These are phyloP conservation scores for Chrysaora quinquecirrha DNA, from an alignment of 30 jellyfish, hydroid and myxozoan species.

Conservation along the genomic window DNA sequence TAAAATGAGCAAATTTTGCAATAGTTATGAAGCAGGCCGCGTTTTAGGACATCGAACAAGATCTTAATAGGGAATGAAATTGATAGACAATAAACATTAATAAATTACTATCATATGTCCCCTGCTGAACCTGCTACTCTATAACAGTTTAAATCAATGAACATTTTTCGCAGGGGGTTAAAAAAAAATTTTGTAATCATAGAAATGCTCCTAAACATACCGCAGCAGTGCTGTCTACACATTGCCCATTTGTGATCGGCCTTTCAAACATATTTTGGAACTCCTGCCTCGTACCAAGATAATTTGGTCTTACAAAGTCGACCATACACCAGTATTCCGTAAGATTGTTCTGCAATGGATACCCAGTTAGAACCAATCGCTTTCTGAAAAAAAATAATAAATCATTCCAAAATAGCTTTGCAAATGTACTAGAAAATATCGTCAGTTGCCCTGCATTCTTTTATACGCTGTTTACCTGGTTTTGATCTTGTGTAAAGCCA, in stretches of 20 bases:
- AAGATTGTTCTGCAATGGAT: conserved; percentile 92
- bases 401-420: too few relatives aligned
- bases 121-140: too few relatives aligned
- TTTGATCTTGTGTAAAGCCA: conserved; percentile 79
- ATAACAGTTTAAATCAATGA: too few relatives aligned
- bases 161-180: too few relatives aligned
- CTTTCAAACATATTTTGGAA: conserved; percentile 96
- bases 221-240: conserved; percentile 88
- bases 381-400: conserved; percentile 45
- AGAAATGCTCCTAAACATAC: conserved; percentile 39
- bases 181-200: not conserved
- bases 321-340: conserved; percentile 99
- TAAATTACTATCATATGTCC: too few relatives aligned
- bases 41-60: too few relatives aligned
- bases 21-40: too few relatives aligned
- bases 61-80: too few relatives aligned
- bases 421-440: too few relatives aligned
- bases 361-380: conserved; percentile 94
- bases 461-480: conserved; percentile 73
- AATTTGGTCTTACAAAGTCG: conserved; percentile 94
- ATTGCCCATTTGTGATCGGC: conserved; percentile 96
- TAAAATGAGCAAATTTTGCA: too few relatives aligned
- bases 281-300: conserved; percentile 92
- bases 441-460: too few relatives aligned
- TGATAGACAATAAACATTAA: too few relatives aligned